Evolutionary conservation across 2,113 vertebrate species (phyloP), one percentile per base, ranked within the genome.

Genomic region (Odontophorus gujanensis): DNA sequence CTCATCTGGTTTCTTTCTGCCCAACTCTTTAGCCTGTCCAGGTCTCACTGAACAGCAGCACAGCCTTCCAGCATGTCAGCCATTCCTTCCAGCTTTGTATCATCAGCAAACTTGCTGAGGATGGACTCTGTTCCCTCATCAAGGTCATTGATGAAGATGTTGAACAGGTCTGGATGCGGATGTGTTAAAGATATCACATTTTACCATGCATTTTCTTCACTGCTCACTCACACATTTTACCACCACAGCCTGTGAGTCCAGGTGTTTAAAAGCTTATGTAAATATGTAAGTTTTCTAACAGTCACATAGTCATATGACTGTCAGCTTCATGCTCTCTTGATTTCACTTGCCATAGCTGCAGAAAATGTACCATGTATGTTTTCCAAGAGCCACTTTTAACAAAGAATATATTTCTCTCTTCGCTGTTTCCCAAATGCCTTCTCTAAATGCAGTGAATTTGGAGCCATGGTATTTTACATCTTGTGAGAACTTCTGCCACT

Each of bases 401-500:
- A 3, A 65, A 21, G 11, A 74, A 50, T 36, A 57, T 32, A 66
- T 8, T 13, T 3, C 15, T 59, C 8, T 58, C 32, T 26, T 84
- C 42, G 26, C 5, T 9, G 19, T 73, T 85, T 80, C 17, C 36
- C 4, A 65, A 53, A 18, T 7, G 7, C 11, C 7, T 83, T 74
- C 65, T 81, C 42, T 26, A 42, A 1, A 69, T 19, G 48, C 11
- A 58, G 7, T 25, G 38, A 59, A 11, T 66, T 80, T 71, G 51
- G 13, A 55, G 4, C 8, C 1, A 1, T 8, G 18, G 24, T 26
- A 36, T 13, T 72, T 55, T 24, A 51, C 4, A 38, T 11, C 36
- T 34, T 1, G 0, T 28, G 14, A 82, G 9, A 16, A 61, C 7
- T 55, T 55, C 6, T 43, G 22, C n/a, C 13, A 30, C 3, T 12